These are phyloP conservation scores for Melangyna quadrimaculata DNA, from an alignment of 2,888 invertebrate genomes.

Conservation along the genomic window DNA sequence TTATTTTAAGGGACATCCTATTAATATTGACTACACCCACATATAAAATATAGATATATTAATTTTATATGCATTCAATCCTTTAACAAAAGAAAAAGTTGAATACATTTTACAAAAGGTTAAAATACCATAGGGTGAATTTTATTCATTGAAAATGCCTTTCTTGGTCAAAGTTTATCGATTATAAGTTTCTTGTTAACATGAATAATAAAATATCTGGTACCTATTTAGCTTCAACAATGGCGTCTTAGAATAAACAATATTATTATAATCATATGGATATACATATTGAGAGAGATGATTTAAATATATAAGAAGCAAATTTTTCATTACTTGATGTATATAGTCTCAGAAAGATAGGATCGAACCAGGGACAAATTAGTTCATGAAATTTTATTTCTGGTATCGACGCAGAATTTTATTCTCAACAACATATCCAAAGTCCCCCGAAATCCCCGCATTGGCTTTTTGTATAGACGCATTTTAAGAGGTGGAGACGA, in stretches of 20 bases:
- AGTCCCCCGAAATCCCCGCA: too few species aligned
- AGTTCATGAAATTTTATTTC: too few species aligned
- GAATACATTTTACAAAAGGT: background rate
- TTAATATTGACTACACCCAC: too few species aligned
- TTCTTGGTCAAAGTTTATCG: background rate
- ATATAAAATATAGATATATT: background rate
- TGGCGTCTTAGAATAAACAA: background rate
- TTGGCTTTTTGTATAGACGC: too few species aligned
- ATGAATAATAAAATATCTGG: conserved; percentile 36
- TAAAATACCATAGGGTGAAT: background rate
- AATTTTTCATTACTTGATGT: too few species aligned
- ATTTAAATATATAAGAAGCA: background rate
- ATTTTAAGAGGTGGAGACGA: too few species aligned
- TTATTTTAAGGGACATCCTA: too few species aligned
- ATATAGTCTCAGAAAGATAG: too few species aligned
- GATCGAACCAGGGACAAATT: too few species aligned
- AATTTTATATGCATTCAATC: background rate
- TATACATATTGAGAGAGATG: background rate
- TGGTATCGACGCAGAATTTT: too few species aligned
- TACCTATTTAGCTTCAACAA: background rate
- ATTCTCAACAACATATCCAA: too few species aligned
- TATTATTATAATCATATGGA: background rate
- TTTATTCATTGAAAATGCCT: conserved; percentile 21
- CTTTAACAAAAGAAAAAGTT: background rate
- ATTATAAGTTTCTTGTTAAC: background rate